These are phyloP conservation scores for Ornithoptera alexandrae DNA, from an alignment of 2,888 invertebrate genomes.

Conservation along the genomic window DNA sequence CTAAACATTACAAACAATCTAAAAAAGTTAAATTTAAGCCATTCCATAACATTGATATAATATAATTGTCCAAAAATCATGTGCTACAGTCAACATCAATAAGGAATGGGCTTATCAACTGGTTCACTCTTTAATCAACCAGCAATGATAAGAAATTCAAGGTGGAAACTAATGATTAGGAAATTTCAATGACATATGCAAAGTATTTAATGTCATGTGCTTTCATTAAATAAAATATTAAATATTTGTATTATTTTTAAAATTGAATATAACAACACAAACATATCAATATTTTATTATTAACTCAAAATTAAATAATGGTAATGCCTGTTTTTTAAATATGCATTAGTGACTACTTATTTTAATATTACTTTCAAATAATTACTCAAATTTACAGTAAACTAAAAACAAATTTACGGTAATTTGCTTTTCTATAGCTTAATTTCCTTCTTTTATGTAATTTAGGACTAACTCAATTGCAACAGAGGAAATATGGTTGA, in stretches of 20 bases:
- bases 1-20: too few relatives aligned
- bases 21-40: too few relatives aligned
- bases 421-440: not conserved
- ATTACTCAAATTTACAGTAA: not conserved
- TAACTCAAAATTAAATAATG: too few relatives aligned
- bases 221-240: not conserved
- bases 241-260: not conserved
- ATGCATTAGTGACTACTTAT: not conserved
- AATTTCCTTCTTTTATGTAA: not conserved
- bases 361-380: not conserved
- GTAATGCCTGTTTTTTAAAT: not conserved
- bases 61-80: not conserved
- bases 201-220: not conserved
- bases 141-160: slow-evolving; percentile 25
- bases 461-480: not conserved
- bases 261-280: too few relatives aligned
- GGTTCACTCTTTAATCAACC: slow-evolving; percentile 29
- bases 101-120: slow-evolving; percentile 21
- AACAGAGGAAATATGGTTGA: too few relatives aligned
- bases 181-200: slow-evolving; percentile 11
- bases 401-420: not conserved
- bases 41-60: not conserved
- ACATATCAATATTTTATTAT: too few relatives aligned
- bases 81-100: slow-evolving; percentile 20
- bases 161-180: slow-evolving; percentile 18